Conservation (phyloP, 2,797 vertebrate species). For the Clamator glandarius region DNA sequence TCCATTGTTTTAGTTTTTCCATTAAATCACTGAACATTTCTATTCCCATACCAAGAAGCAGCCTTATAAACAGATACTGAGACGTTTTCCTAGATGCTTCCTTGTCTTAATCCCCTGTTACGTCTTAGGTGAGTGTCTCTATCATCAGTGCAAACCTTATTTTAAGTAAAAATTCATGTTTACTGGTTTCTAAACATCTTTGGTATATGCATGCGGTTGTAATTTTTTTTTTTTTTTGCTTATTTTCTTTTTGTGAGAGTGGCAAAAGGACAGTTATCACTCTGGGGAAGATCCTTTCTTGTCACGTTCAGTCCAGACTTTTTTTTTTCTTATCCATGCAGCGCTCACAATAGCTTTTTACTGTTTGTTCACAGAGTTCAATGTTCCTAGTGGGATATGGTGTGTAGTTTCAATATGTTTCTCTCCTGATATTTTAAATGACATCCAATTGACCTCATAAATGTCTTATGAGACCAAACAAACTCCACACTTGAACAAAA, state of each 20-base stretch:
- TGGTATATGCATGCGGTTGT: background rate
- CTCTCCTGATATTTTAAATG: constrained; percentile 76
- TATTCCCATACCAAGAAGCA: background rate
- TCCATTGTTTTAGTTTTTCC: background rate
- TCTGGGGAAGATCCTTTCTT: constrained; percentile 32
- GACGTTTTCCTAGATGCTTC: background rate
- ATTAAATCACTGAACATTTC: background rate
- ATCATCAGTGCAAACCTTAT: background rate
- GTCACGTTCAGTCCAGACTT: background rate
- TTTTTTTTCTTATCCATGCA: constrained; percentile 3
- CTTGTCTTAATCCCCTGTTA: background rate
- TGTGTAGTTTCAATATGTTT: constrained; percentile 70
- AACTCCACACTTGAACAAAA: constrained; percentile 75
- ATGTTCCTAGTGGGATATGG: constrained; percentile 44
- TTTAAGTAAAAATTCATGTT: constrained; percentile 17
- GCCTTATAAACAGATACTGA: background rate
- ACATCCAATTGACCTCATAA: constrained; percentile 78
- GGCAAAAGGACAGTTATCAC: background rate
- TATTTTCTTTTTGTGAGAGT: background rate
- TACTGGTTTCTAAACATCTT: constrained; percentile 30
- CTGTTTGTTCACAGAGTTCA: constrained; percentile 49
- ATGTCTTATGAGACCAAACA: constrained; percentile 82
- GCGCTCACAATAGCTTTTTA: background rate
- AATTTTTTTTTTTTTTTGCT: background rate
- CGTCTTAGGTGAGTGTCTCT: background rate